phyloP scores from a whole-genome alignment of 2,888 invertebrate genomes.

The Hydroisotoma schaefferi region DNA sequence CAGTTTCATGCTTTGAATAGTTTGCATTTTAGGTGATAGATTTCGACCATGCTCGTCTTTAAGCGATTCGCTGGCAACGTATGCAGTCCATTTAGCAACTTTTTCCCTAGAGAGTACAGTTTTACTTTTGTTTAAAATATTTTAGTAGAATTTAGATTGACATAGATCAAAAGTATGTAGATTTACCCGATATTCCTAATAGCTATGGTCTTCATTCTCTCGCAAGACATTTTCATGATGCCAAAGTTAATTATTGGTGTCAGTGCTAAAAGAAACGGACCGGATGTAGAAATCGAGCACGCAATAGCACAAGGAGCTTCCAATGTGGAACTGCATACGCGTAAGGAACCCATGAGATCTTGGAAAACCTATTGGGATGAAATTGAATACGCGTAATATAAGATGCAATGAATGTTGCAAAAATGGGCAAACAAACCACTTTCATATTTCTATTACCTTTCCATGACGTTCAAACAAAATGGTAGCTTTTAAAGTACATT shows the following conservation, averaged over 20 bases:
- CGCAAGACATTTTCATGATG: background rate
- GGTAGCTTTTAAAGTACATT: conserved; percentile 8
- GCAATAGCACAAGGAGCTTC: background rate
- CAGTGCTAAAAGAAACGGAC: background rate
- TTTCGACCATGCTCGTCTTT: conserved; percentile 23
- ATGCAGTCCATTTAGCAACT: conserved; percentile 19
- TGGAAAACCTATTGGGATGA: background rate
- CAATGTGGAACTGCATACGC: background rate
- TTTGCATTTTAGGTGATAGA: conserved; percentile 14
- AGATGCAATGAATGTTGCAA: too few species aligned
- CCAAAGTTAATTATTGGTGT: conserved; percentile 15
- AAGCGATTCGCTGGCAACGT: conserved; percentile 14
- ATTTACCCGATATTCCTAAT: conserved; percentile 12
- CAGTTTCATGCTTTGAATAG: conserved; percentile 10
- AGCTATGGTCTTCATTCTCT: conserved; percentile 8
- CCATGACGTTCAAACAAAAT: conserved; percentile 21
- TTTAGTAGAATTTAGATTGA: background rate
- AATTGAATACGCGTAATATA: too few species aligned
- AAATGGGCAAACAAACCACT: background rate
- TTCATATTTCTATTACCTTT: conserved; percentile 11
- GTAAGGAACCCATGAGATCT: background rate
- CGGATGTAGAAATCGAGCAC: background rate
- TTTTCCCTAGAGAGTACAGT: background rate
- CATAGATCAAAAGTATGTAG: too few species aligned
- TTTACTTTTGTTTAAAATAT: background rate